Base-by-base conservation (phyloP, 2,888 invertebrate species). In the Theretra japonica region DNA sequence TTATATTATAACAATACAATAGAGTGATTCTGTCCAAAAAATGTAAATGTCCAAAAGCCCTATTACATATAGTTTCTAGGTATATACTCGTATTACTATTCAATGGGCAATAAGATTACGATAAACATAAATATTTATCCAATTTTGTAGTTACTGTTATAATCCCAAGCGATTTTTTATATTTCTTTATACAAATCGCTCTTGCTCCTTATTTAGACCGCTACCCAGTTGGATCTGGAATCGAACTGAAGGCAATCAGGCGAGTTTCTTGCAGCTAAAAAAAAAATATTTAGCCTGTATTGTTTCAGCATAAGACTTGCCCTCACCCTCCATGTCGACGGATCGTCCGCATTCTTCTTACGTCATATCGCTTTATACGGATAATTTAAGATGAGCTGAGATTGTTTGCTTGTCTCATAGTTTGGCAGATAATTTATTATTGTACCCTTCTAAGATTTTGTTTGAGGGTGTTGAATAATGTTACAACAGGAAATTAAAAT, bases 201-300 rank as follows among this genome's bases (percentile, higher is more conserved):
- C 3, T 17, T 68, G 72, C 76, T 71, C 58, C 0, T 78, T n/a
- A 48, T 72, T 74, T 74, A 72, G 17, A 59, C 48, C 73, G 82
- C 80, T 83, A 82, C 80, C 72, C 74, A 80, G 85, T 86, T 87
- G 85, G 85, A 86, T 84, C 85, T 85, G 82, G 82, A 83, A 86
- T 86, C 83, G 86, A 83, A 86, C 78, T 82, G 76, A 75, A 70
- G 71, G 81, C 80, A 81, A 84, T 86, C 85, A 82, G 77, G 75
- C 76, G 80, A 75, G 79, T 78, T 82, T 76, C 81, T 82, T 78
- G 74, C 79, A 72, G 76, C 78, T 76, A 75, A 75, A 76, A 65
- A 65, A 80, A 80, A 80, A 41, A 41, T 58, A 53, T 77, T 79
- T 81, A 75, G 75, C 77, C 75, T 72, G 76, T 80, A 82, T 83